Percentiles rank a stretch among this genome's conserved stretches.
Evolutionary conservation across 2,888 invertebrate species (phyloP).

Genomic region (Ectemnius lituratus): DNA sequence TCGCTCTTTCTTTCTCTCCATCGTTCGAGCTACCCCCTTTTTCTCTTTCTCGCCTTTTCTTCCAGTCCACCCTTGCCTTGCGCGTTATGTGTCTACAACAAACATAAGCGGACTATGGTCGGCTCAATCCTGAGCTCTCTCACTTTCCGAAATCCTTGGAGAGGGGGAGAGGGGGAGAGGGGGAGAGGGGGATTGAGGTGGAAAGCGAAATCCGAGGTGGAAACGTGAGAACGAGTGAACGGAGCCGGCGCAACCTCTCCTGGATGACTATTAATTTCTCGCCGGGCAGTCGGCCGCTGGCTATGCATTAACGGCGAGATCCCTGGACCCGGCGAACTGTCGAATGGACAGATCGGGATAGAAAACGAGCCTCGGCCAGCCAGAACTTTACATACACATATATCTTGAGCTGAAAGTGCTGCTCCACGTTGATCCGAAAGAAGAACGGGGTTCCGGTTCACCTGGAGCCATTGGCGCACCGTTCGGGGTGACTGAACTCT

Average conservation of each 20-base stretch:
- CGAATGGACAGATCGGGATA: conserved; percentile 46
- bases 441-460: neutral
- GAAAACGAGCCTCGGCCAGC: conserved; percentile 1
- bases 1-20: too few species aligned
- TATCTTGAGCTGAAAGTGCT: too few species aligned
- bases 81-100: too few species aligned
- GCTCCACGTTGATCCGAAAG: neutral
- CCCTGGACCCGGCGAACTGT: conserved; percentile 53
- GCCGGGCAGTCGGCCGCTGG: conserved; percentile 53
- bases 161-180: neutral
- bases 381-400: neutral
- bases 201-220: conserved; percentile 10
- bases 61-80: too few species aligned
- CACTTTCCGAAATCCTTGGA: neutral
- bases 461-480: too few species aligned
- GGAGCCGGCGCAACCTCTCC: conserved; percentile 22
- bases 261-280: conserved; percentile 66
- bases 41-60: too few species aligned
- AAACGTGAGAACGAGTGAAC: conserved; percentile 52
- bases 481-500: too few species aligned
- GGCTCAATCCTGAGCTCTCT: neutral
- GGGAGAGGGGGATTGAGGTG: neutral
- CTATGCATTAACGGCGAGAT: conserved; percentile 64
- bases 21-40: too few species aligned
- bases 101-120: too few species aligned